Evolutionary conservation across 2,888 invertebrate genomes (phyloP).

Genomic region (Mythimna impura): DNA sequence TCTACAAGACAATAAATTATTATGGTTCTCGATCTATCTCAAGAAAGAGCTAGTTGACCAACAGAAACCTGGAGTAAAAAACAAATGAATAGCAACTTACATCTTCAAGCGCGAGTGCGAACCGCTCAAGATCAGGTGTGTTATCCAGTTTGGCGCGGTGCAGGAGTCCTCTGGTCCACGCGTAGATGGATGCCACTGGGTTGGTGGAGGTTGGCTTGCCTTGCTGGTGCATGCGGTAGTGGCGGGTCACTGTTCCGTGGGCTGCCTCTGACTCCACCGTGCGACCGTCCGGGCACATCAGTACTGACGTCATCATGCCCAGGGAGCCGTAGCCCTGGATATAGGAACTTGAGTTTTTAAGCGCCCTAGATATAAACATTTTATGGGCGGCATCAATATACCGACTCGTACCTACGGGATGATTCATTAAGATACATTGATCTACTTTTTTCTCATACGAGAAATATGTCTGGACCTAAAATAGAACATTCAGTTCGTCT

Average conservation of each 20-base stretch:
- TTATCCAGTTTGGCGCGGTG: conserved; percentile 96
- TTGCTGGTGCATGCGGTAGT: conserved; percentile 96
- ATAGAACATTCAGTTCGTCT: conserved; percentile 16
- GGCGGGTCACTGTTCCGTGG: conserved; percentile 97
- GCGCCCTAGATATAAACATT: background rate
- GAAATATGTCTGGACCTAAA: background rate
- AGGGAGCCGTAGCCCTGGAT: conserved; percentile 93
- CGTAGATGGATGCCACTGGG: conserved; percentile 97
- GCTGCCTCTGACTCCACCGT: conserved; percentile 98
- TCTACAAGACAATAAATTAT: background rate
- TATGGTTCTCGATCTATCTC: too few species aligned
- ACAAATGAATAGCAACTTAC: conserved; percentile 66
- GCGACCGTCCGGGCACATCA: conserved; percentile 95
- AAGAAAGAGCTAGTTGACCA: background rate
- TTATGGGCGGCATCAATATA: background rate
- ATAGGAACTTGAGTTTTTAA: background rate
- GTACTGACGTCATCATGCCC: conserved; percentile 97
- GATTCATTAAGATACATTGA: conserved; percentile 26
- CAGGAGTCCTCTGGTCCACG: conserved; percentile 96
- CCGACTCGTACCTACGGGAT: background rate
- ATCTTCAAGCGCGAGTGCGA: conserved; percentile 93
- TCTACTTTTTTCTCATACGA: conserved; percentile 20
- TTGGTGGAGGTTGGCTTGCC: conserved; percentile 97
- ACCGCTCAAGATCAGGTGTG: conserved; percentile 93
- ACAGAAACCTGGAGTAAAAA: background rate